phyloP scores from a whole-genome alignment of 2,113 vertebrate genomes.

The Cynopterus brachyotis region DNA sequence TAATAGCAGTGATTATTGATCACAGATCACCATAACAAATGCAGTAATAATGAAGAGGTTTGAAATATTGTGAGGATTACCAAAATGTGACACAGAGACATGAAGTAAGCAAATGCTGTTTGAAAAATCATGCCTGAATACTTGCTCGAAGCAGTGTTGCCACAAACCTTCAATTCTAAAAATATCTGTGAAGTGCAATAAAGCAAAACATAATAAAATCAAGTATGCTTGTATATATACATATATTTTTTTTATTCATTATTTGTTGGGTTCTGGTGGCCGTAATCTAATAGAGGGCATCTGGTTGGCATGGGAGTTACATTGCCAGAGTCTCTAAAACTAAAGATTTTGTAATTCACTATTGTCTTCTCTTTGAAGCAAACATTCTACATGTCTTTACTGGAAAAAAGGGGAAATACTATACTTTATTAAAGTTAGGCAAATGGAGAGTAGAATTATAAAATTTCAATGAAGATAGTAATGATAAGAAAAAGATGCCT shows the following conservation, averaged over 20 bases:
- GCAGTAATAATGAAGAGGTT: neutral
- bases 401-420: neutral
- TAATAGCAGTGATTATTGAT: neutral
- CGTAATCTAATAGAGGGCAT: neutral
- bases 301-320: neutral
- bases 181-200: neutral
- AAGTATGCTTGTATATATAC: neutral
- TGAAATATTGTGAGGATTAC: neutral
- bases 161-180: neutral
- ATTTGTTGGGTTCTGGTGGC: neutral
- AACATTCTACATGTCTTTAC: neutral
- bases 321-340: neutral
- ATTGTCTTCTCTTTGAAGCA: slow-evolving; percentile 23
- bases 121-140: too few relatives aligned
- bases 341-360: neutral
- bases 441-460: neutral
- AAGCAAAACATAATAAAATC: neutral
- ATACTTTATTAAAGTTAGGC: slow-evolving; percentile 22
- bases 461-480: neutral
- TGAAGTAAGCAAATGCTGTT: too few relatives aligned
- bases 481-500: neutral
- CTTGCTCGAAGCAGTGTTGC: too few relatives aligned
- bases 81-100: too few relatives aligned
- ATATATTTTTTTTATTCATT: slow-evolving; percentile 24
- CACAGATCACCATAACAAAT: neutral